Conservation (phyloP, 2,797 vertebrate species). For the Dendrocincla fuliginosa region DNA sequence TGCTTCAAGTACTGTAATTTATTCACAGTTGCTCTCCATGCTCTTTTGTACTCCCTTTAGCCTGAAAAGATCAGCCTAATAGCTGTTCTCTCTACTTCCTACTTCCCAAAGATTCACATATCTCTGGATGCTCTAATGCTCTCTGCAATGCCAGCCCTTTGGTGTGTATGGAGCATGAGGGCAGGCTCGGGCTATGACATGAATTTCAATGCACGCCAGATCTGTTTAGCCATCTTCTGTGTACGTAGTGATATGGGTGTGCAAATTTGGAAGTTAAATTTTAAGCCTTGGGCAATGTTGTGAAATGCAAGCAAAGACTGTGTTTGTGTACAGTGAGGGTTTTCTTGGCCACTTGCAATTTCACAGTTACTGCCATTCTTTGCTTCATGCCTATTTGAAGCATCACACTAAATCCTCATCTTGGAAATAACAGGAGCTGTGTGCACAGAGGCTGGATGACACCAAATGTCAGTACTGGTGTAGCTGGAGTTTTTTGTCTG, state of each 20-base stretch:
- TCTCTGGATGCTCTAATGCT: neutral
- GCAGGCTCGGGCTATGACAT: neutral
- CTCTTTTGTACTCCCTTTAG: neutral
- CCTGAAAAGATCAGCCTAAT: neutral
- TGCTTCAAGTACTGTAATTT: neutral
- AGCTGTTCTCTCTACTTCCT: neutral
- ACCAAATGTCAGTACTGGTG: rapidly evolving
- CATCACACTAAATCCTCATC: neutral
- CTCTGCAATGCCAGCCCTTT: neutral
- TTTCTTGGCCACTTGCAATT: neutral
- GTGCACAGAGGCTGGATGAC: neutral
- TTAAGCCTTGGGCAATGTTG: neutral
- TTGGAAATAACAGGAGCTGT: rapidly evolving
- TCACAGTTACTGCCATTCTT: neutral
- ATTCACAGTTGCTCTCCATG: neutral
- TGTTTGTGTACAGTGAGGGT: neutral
- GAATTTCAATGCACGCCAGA: neutral
- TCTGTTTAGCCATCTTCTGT: neutral
- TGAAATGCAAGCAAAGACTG: neutral
- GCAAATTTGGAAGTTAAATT: neutral
- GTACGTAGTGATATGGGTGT: rapidly evolving
- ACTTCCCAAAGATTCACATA: neutral
- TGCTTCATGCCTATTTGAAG: neutral
- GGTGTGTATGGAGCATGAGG: neutral
- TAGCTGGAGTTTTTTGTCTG: neutral